Evolutionary conservation across 1,140 invertebrate species (phyloP), one percentile per base, ranked within the genome.

Genomic region (Brachionus calyciflorus): DNA sequence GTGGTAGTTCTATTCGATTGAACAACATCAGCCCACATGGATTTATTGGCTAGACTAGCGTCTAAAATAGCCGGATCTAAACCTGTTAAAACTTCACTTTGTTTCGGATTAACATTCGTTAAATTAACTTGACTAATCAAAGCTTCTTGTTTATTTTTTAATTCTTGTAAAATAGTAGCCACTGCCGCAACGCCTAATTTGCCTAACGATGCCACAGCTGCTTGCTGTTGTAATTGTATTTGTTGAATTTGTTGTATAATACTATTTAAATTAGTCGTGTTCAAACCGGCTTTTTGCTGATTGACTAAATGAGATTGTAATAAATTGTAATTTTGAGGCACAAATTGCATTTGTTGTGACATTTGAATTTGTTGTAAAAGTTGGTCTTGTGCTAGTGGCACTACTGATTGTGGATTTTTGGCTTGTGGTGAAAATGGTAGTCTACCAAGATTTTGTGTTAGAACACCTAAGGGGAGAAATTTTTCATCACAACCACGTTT

Each of bases 201-300:
- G 17, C n/a, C 30, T 30, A 60, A 28, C 4, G 55, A 60, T 33
- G 55, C 55, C 30, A 60, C 55, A 5, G 17, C 65, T 2, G 69
- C 69, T 73, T 73, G 49, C 51, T 73, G 69, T 37, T 73, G 51
- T n/a, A 49, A 24, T 14, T 73, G 69, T 12, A 73, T 33, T 37
- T 73, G 69, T 21, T 73, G 69, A 6, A 73, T 73, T 73, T 73
- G 69, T 40, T 73, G 69, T 19, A 51, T 37, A 1, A 73, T 10
- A 14, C n/a, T 73, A 10, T 37, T 37, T 12, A 73, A 51, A 41
- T 51, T 73, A 10, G 60, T 14, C 10, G 60, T 44, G 26, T 65
- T 65, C 24, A 24, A 19, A 37, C 60, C 60, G n/a, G 60, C 40
- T 24, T 65, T 65, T 65, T 65, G 60, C 37, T 44, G 40, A 46